Base-by-base conservation (phyloP, 1,140 invertebrate species). In the Orchestia grillus region DNA sequence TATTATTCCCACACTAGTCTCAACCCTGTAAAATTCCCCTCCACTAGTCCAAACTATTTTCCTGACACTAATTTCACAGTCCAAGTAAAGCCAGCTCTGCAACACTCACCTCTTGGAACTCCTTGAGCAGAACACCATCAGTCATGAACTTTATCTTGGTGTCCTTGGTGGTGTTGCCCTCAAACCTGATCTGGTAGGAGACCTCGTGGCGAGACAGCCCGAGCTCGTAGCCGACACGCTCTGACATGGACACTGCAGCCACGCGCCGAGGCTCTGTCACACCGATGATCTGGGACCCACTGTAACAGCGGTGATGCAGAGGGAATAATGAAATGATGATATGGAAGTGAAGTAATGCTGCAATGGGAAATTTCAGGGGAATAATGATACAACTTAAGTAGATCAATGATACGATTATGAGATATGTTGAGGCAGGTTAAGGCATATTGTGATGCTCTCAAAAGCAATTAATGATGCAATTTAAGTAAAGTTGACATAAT, bases 121-220 rank as follows among this genome's bases (percentile, higher is more conserved):
- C 98, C 97, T 99, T 99, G 15, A 99, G 97, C 6, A 99, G 97
- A 11, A 99, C 99, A 97, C 99, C 99, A 98, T 99, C 99, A n/a
- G 99, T 99, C 99, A 99, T 99, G 97, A 99, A 99, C 97, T 99
- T 99, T 77, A 99, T 99, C 97, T 98, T 98, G 0, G 99, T 99
- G 19, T 99, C 98, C 16, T 98, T 98, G 0, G 98, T 99, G 4
- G 98, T 98, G 97, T 99, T 99, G 47, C 99, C 99, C 97, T 99
- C 99, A 97, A 99, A 99, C 96, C 99, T 98, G 97, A 99, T 99
- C 57, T 99, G 98, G 97, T 99, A 99, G 0, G 99, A 99, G 8
- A 99, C 99, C 97, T 99, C 98, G 96, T 98, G 98, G 53, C 98
- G 97, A 0, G 98, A 97, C 42, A 99, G 97, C 97, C 98, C 98